phyloP scores from a whole-genome alignment of 1,140 invertebrate species.

The Meloidogyne chitwoodi region DNA sequence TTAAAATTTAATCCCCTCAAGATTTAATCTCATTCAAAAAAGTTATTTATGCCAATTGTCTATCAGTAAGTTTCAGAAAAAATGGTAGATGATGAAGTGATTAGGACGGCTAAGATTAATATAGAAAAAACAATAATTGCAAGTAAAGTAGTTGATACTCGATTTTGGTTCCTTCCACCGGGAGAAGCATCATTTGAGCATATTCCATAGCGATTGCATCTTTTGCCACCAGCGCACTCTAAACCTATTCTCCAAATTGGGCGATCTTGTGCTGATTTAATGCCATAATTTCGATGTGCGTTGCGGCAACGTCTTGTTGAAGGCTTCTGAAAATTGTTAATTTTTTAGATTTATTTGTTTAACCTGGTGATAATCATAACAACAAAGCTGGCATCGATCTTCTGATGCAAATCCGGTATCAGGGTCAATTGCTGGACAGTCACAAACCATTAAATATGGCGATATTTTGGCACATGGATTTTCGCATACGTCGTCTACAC shows the following conservation, averaged over 20 bases:
- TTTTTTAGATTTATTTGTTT: not conserved
- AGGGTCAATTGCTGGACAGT: constrained; percentile 55
- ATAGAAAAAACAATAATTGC: constrained; percentile 27
- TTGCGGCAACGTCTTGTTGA: constrained; percentile 57
- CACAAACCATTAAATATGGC: constrained; percentile 59
- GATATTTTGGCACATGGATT: constrained; percentile 56
- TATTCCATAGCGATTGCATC: constrained; percentile 57
- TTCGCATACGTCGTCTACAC: constrained; percentile 57
- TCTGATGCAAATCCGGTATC: constrained; percentile 59
- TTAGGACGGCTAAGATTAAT: constrained; percentile 16
- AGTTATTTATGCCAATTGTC: not conserved
- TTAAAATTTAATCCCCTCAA: not conserved
- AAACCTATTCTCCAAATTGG: constrained; percentile 58
- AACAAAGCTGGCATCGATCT: constrained; percentile 57
- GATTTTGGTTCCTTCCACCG: not conserved
- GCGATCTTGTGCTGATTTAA: constrained; percentile 46
- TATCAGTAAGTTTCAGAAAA: constrained; percentile 17
- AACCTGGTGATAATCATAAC: constrained; percentile 58
- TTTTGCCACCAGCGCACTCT: constrained; percentile 59
- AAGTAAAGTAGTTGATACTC: constrained; percentile 17
- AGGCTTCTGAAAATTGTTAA: constrained; percentile 45
- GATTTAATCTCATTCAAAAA: too few relatives aligned
- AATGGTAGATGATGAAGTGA: constrained; percentile 13
- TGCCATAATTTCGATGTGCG: constrained; percentile 57
- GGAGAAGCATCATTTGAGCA: constrained; percentile 39